phyloP scores from a whole-genome alignment of 2,888 invertebrate species.

The Erynnis tages region DNA sequence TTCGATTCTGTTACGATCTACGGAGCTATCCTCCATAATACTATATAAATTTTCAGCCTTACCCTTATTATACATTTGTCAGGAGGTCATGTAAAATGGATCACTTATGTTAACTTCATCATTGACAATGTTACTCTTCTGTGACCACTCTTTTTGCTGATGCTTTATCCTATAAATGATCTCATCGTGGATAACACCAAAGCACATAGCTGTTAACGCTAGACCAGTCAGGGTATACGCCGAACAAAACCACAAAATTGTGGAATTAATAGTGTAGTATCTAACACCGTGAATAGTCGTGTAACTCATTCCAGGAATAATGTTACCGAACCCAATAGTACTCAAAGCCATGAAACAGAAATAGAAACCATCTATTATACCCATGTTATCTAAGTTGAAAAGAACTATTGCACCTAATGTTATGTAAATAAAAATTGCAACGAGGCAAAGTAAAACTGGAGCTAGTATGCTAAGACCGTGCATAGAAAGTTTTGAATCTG shows the following conservation, averaged over 20 bases:
- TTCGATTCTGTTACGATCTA: slow-evolving; percentile 72
- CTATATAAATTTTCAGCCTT: slow-evolving; percentile 81
- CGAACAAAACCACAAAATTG: slow-evolving; percentile 94
- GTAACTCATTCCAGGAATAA: slow-evolving; percentile 87
- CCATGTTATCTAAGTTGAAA: slow-evolving; percentile 94
- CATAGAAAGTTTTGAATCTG: slow-evolving; percentile 87
- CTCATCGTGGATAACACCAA: slow-evolving; percentile 94
- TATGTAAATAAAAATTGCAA: slow-evolving; percentile 95
- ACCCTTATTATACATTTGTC: slow-evolving; percentile 85
- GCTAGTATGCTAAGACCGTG: slow-evolving; percentile 92
- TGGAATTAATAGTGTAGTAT: slow-evolving; percentile 82
- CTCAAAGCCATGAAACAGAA: slow-evolving; percentile 98
- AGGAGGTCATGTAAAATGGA: slow-evolving; percentile 86
- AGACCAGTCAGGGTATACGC: slow-evolving; percentile 93
- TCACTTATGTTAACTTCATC: slow-evolving; percentile 84
- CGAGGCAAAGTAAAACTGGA: slow-evolving; percentile 92
- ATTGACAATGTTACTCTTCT: slow-evolving; percentile 83
- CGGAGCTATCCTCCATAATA: slow-evolving; percentile 76
- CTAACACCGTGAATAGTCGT: slow-evolving; percentile 76
- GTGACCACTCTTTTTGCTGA: slow-evolving; percentile 83
- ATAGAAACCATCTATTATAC: slow-evolving; percentile 93
- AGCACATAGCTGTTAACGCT: slow-evolving; percentile 94
- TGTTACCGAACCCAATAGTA: slow-evolving; percentile 94
- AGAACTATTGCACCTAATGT: slow-evolving; percentile 94
- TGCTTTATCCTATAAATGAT: slow-evolving; percentile 91